phyloP scores from a whole-genome alignment of 2,113 vertebrate genomes.

The Coregonus clupeaformis region DNA sequence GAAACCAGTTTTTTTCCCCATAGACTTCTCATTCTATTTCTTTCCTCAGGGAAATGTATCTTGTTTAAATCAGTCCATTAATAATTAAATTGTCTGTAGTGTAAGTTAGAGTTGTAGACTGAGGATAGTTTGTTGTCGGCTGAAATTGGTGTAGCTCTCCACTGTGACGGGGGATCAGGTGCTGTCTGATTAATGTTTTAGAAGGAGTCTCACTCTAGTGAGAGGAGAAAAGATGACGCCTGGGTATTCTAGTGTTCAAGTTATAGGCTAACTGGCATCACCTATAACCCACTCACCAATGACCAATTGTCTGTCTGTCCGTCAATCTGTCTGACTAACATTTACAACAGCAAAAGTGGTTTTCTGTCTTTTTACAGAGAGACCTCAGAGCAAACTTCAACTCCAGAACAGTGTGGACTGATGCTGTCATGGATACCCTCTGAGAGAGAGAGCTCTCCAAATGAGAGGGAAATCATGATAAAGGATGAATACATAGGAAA shows the following conservation, averaged over 20 bases:
- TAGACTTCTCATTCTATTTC: too few species aligned
- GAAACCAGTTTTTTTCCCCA: too few species aligned
- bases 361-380: too few species aligned
- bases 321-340: background rate
- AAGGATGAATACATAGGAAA: too few species aligned
- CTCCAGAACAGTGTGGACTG: too few species aligned
- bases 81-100: too few species aligned
- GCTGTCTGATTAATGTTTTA: constrained; percentile 63
- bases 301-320: background rate
- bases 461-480: constrained; percentile 2
- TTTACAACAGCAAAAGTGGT: too few species aligned
- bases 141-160: constrained; percentile 22
- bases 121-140: too few species aligned
- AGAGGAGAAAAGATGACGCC: constrained; percentile 16
- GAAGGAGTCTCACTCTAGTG: constrained; percentile 58
- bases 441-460: background rate
- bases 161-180: constrained; percentile 48
- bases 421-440: constrained; percentile 21
- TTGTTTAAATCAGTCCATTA: too few species aligned
- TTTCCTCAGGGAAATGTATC: too few species aligned
- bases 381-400: too few species aligned
- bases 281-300: constrained; percentile 5
- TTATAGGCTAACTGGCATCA: background rate
- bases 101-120: too few species aligned
- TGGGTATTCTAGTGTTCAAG: background rate